phyloP scores from a whole-genome alignment of 2,888 invertebrate species.

The Harpagoxenus sublaevis region DNA sequence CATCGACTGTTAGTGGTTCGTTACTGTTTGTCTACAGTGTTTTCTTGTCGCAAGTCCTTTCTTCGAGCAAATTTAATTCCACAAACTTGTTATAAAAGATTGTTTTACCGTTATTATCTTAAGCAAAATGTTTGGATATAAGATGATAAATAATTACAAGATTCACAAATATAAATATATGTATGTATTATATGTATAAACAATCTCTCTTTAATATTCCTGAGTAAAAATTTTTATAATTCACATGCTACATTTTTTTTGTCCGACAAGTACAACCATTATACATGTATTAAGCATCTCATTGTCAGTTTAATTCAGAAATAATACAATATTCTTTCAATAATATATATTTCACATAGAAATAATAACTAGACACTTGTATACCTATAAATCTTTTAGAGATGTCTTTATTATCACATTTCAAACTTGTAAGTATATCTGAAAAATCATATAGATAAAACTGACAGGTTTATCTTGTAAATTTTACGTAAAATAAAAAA shows the following conservation, averaged over 20 bases:
- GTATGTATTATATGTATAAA: background rate
- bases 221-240: background rate
- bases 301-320: background rate
- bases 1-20: constrained; percentile 79
- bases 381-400: background rate
- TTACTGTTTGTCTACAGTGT: constrained; percentile 56
- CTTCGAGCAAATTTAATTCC: constrained; percentile 53
- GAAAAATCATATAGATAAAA: background rate
- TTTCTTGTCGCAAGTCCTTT: constrained; percentile 45
- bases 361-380: background rate
- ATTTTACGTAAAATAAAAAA: background rate
- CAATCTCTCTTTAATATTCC: background rate
- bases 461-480: background rate
- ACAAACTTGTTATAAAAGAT: constrained; percentile 48
- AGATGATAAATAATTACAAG: background rate
- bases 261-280: background rate
- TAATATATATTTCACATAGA: background rate
- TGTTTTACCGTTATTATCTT: constrained; percentile 17
- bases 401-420: background rate
- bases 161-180: background rate
- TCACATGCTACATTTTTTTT: background rate
- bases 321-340: background rate
- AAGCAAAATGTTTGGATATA: background rate
- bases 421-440: background rate
- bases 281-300: background rate